Evolutionary conservation across 2,797 vertebrate species (phyloP).

Genomic region (Lycodopsis pacificus): DNA sequence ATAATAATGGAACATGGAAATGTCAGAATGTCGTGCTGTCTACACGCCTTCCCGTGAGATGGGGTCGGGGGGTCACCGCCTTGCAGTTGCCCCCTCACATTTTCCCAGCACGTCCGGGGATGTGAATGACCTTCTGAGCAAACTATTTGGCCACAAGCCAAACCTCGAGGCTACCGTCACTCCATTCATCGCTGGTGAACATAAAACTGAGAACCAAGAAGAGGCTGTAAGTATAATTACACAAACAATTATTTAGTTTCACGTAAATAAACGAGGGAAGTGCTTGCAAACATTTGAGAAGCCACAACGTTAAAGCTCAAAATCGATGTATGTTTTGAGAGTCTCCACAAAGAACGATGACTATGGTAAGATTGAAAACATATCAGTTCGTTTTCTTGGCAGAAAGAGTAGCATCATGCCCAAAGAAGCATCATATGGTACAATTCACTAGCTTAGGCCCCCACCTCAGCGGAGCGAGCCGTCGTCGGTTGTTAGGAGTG

Average conservation of each 20-base stretch:
- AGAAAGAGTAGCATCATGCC: background rate
- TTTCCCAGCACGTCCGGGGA: slow-evolving; percentile 16
- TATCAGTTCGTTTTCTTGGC: background rate
- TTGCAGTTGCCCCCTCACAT: background rate
- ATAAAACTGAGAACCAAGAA: slow-evolving; percentile 13
- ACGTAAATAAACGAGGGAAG: background rate
- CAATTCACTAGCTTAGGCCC: no score
- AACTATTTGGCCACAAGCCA: slow-evolving; percentile 26
- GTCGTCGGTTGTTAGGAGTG: no score
- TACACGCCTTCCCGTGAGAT: background rate
- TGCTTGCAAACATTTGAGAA: background rate
- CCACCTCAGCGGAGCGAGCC: no score
- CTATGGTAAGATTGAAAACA: background rate
- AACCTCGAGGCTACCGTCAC: background rate
- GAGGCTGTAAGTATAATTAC: background rate
- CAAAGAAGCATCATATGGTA: background rate
- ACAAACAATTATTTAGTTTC: background rate
- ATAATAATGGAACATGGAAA: no score
- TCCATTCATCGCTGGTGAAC: slow-evolving; percentile 9
- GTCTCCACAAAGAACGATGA: background rate
- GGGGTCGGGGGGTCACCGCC: background rate
- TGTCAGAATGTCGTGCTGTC: no score
- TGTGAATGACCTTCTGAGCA: slow-evolving; percentile 30
- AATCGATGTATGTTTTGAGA: background rate
- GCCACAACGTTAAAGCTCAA: background rate